These are phyloP conservation scores for Microcebus ravelobensis DNA, from an alignment of 2,113 vertebrate genomes.

Conservation along the genomic window DNA sequence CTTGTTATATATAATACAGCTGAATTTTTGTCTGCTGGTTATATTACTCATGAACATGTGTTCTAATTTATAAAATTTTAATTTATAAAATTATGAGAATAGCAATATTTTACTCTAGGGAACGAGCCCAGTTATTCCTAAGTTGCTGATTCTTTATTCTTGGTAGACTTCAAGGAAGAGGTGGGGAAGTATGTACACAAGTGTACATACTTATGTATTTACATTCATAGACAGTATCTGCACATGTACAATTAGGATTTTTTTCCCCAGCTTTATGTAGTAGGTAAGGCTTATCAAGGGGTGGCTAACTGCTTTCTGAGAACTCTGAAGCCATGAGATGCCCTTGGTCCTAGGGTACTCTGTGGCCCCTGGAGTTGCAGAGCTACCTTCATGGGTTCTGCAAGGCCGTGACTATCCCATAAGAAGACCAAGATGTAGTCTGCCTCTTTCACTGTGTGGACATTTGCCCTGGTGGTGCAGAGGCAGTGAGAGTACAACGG, in stretches of 20 bases:
- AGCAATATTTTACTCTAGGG: neutral
- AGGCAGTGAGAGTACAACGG: neutral
- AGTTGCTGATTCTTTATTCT: neutral
- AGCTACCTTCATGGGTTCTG: neutral
- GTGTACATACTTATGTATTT: neutral
- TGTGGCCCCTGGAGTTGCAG: neutral
- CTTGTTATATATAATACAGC: neutral
- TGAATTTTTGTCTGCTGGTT: neutral
- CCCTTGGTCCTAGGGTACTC: neutral
- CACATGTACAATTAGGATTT: rapidly evolving
- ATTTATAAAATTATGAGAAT: neutral
- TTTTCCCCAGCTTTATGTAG: neutral
- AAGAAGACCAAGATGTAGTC: neutral
- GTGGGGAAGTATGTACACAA: too few relatives aligned
- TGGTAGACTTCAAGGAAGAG: neutral
- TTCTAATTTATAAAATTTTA: neutral
- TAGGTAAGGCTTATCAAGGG: neutral
- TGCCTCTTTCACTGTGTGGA: neutral
- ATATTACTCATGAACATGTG: neutral
- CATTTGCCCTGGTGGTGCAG: neutral
- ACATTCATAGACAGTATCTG: neutral
- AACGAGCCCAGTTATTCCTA: neutral
- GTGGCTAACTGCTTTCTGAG: rapidly evolving
- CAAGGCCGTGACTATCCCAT: too few relatives aligned
- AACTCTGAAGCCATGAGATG: neutral